Conservation (phyloP, 1,140 invertebrate genomes). For the Rhynchophorus ferrugineus region DNA sequence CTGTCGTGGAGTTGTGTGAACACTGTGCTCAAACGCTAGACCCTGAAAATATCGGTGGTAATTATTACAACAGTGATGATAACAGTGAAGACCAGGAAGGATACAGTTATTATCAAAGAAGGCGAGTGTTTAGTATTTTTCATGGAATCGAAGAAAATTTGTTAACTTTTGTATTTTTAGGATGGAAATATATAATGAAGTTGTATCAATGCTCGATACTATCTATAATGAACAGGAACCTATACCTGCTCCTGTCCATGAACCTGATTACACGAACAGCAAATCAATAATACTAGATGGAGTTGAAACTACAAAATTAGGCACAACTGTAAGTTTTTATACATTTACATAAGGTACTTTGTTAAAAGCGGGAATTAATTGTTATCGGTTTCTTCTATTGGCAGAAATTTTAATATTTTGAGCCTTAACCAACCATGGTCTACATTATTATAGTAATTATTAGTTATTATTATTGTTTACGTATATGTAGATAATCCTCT, state of each 20-base stretch:
- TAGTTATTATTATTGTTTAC: too few relatives aligned
- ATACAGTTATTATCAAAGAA: conserved; percentile 58
- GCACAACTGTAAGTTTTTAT: conserved; percentile 11
- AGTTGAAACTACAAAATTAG: conserved; percentile 8
- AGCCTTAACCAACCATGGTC: too few relatives aligned
- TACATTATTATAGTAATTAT: too few relatives aligned
- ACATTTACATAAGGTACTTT: not conserved
- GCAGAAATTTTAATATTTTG: too few relatives aligned
- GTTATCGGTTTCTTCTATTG: too few relatives aligned
- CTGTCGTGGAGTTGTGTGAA: conserved; percentile 81
- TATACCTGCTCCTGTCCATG: not conserved
- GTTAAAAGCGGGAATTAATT: too few relatives aligned
- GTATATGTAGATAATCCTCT: too few relatives aligned
- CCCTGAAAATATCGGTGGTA: conserved; percentile 78
- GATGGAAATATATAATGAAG: conserved; percentile 82
- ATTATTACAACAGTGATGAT: conserved; percentile 78
- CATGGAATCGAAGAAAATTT: not conserved
- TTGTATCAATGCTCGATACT: conserved; percentile 71
- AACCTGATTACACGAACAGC: conserved; percentile 7
- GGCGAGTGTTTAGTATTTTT: conserved; percentile 38
- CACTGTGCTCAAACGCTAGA: conserved; percentile 79
- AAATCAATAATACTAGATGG: conserved; percentile 19
- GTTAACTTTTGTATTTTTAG: conserved; percentile 41
- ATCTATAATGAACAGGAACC: conserved; percentile 59
- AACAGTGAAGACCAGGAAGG: conserved; percentile 66